Conservation (phyloP, 2,113 vertebrate species). For the Columba livia region DNA sequence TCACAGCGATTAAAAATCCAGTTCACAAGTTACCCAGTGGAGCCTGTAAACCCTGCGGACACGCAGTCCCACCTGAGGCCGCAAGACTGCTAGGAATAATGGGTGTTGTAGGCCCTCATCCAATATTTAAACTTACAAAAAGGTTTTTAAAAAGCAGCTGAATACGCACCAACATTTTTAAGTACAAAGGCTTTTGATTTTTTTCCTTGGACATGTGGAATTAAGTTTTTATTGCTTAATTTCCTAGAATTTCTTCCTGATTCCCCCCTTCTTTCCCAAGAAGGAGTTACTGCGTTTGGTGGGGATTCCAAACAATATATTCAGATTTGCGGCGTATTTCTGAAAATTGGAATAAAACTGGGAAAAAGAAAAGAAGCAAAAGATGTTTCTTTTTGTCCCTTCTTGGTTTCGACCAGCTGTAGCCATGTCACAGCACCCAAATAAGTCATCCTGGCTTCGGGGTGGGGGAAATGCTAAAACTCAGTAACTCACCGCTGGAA, state of each 20-base stretch:
- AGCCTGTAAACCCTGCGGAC: background rate
- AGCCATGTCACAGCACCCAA: background rate
- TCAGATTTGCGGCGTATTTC: background rate
- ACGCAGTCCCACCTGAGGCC: fast-evolving
- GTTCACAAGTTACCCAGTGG: fast-evolving
- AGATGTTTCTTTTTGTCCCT: background rate
- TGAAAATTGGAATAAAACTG: background rate
- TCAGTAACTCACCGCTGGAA: background rate
- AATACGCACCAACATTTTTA: fast-evolving
- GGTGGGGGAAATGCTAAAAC: background rate
- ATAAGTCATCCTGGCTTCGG: background rate
- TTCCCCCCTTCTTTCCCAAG: background rate
- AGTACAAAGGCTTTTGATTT: background rate
- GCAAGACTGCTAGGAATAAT: background rate
- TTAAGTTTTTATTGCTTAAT: background rate
- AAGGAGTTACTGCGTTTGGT: background rate
- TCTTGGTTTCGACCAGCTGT: background rate
- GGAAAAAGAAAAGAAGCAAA: background rate
- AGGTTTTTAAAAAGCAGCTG: background rate
- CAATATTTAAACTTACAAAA: background rate
- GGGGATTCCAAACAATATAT: background rate
- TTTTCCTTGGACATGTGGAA: background rate
- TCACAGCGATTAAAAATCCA: fast-evolving
- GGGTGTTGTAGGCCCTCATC: background rate
- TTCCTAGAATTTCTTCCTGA: background rate